phyloP scores from a whole-genome alignment of 2,888 invertebrate genomes.

The Isotomurus palustris region DNA sequence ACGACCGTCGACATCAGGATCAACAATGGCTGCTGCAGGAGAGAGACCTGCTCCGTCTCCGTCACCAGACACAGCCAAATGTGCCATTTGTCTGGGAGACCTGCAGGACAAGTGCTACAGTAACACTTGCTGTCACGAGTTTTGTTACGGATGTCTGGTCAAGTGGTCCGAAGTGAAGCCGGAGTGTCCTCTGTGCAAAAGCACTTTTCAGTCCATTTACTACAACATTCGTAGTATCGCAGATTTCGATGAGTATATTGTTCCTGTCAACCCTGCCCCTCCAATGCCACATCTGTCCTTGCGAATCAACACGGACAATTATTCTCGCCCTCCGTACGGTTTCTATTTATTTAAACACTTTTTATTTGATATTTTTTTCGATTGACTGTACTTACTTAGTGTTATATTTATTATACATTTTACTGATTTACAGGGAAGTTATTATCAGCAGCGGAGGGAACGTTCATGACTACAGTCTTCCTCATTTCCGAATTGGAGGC shows the following conservation, averaged over 20 bases:
- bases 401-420: too few species aligned
- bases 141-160: constrained; percentile 85
- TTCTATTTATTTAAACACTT: too few species aligned
- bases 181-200: constrained; percentile 91
- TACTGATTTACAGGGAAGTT: constrained; percentile 37
- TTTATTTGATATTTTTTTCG: too few species aligned
- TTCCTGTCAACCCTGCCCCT: constrained; percentile 45
- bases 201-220: constrained; percentile 82
- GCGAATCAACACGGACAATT: too few species aligned
- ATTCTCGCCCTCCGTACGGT: too few species aligned
- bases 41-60: constrained; percentile 12
- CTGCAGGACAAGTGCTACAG: constrained; percentile 85
- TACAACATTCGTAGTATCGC: constrained; percentile 83
- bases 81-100: constrained; percentile 85
- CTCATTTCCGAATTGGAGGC: constrained; percentile 20
- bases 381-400: too few species aligned
- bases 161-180: constrained; percentile 95
- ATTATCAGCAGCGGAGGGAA: constrained; percentile 14
- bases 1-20: neutral
- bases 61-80: constrained; percentile 55
- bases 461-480: constrained; percentile 4
- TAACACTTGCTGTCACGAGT: constrained; percentile 87
- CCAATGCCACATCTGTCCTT: constrained; percentile 34
- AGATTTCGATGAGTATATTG: constrained; percentile 78
- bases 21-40: neutral